Percentiles rank a stretch among this genome's conserved stretches.
Conservation (phyloP, 1,140 invertebrate genomes). For the Asobara japonica region DNA sequence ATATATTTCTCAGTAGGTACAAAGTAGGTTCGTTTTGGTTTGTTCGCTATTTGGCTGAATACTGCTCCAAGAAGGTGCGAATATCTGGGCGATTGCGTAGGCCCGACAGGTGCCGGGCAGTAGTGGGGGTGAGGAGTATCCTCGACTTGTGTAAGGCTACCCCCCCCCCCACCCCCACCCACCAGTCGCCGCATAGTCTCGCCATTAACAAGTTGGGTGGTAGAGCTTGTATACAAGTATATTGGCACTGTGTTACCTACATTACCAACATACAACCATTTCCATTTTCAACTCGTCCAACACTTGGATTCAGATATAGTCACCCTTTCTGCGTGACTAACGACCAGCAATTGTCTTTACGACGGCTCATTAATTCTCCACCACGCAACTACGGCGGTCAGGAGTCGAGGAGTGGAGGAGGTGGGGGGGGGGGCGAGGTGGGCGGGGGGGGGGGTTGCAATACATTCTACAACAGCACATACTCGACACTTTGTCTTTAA, state of each 20-base stretch:
- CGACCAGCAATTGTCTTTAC: slow-evolving; percentile 48
- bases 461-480: slow-evolving; percentile 20
- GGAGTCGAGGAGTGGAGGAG: no score
- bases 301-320: slow-evolving; percentile 21
- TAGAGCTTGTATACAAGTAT: neutral
- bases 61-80: no score
- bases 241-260: neutral
- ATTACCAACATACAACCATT: neutral
- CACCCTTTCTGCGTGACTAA: slow-evolving; percentile 42
- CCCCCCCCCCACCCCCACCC: no score
- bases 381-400: slow-evolving; percentile 41
- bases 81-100: no score
- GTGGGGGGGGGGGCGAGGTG: no score
- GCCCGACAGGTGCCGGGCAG: no score
- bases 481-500: slow-evolving; percentile 43
- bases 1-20: no score
- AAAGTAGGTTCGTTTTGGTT: no score
- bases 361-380: slow-evolving; percentile 50
- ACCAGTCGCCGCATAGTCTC: neutral
- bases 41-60: no score
- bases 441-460: neutral
- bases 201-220: neutral
- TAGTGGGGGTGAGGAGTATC: no score
- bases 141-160: no score
- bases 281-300: neutral